phyloP scores from a whole-genome alignment of 2,888 invertebrate species.

The Drosophila fulvimacula region DNA sequence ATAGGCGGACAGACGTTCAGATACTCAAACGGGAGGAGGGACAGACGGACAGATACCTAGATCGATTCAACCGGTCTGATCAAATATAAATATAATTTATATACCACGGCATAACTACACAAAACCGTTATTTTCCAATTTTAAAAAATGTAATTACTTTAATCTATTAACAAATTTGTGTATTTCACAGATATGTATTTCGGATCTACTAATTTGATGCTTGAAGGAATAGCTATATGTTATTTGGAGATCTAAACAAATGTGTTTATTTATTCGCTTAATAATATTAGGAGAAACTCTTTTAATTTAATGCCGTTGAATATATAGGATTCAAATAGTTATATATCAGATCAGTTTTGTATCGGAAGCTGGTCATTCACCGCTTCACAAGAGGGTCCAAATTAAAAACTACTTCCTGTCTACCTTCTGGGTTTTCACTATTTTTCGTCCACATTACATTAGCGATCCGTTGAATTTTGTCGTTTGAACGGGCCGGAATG shows the following conservation, averaged over 20 bases:
- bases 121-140: neutral
- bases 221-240: neutral
- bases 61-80: too few relatives aligned
- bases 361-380: neutral
- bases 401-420: neutral
- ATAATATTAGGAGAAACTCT: neutral
- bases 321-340: neutral
- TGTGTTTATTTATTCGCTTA: neutral
- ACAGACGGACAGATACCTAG: too few relatives aligned
- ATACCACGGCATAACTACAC: neutral
- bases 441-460: neutral
- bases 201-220: too few relatives aligned
- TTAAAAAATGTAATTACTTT: neutral
- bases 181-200: neutral
- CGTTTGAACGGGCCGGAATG: neutral
- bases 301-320: neutral
- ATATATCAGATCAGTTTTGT: neutral
- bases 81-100: too few relatives aligned
- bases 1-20: too few relatives aligned
- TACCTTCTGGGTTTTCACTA: neutral
- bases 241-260: neutral
- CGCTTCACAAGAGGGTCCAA: neutral
- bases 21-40: too few relatives aligned
- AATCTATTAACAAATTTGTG: neutral
- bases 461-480: neutral